Conservation (phyloP, 2,888 invertebrate genomes). For the Stomorhina lunata region DNA sequence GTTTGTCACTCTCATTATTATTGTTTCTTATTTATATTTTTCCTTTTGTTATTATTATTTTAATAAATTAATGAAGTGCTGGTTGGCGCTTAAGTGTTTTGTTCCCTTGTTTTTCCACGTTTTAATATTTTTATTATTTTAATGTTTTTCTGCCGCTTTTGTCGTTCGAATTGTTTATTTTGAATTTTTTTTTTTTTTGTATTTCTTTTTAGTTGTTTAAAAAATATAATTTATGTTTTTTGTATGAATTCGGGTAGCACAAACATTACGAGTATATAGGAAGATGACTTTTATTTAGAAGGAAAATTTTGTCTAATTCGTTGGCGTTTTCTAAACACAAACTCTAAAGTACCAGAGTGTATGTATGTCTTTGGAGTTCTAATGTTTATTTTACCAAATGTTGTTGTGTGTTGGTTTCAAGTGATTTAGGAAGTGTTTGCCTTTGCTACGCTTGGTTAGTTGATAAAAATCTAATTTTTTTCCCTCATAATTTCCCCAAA, state of each 20-base stretch:
- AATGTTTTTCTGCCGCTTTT: slow-evolving; percentile 16
- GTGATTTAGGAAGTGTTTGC: slow-evolving; percentile 79
- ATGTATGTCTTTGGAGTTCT: neutral
- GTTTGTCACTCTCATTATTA: slow-evolving; percentile 25
- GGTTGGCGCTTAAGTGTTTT: slow-evolving; percentile 66
- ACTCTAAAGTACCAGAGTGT: slow-evolving; percentile 34
- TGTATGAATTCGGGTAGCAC: slow-evolving; percentile 37
- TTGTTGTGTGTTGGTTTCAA: slow-evolving; percentile 61
- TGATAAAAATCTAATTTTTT: slow-evolving; percentile 76
- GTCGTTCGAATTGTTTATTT: slow-evolving; percentile 43
- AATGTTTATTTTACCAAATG: neutral
- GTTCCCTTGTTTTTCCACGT: slow-evolving; percentile 26
- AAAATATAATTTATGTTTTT: slow-evolving; percentile 63
- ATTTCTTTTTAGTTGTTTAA: too few species aligned
- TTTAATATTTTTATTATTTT: slow-evolving; percentile 2
- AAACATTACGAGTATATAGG: slow-evolving; percentile 41
- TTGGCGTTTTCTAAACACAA: slow-evolving; percentile 28
- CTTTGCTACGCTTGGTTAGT: slow-evolving; percentile 77
- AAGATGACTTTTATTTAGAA: slow-evolving; percentile 1
- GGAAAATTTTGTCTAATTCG: slow-evolving; percentile 20
- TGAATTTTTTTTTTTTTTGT: slow-evolving; percentile 26
- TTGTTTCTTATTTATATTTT: too few species aligned
- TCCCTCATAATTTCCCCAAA: slow-evolving; percentile 44
- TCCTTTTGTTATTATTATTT: slow-evolving; percentile 48
- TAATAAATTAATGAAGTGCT: slow-evolving; percentile 69